A percentile compares a stretch with the other conserved stretches of the same genome.
Evolutionary conservation across 2,888 invertebrate species (phyloP).

Genomic region (Cetonia aurata): DNA sequence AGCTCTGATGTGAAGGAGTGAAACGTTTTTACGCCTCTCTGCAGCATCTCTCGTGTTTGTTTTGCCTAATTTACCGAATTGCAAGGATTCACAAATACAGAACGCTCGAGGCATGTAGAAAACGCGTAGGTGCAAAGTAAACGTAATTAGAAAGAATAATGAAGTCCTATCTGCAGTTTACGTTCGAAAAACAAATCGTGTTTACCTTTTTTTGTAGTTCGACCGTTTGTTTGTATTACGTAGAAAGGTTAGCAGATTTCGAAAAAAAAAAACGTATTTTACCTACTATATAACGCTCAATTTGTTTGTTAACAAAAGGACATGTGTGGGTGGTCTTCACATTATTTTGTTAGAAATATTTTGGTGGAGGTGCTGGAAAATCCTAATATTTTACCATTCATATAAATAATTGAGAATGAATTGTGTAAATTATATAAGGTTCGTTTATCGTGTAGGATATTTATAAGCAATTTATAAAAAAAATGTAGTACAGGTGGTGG

Average conservation of each 20-base stretch:
- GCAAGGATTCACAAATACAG: too few species aligned
- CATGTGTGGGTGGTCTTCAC: too few species aligned
- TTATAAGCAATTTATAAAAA: too few species aligned
- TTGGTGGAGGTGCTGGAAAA: constrained; percentile 8
- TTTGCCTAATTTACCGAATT: constrained; percentile 1
- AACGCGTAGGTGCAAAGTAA: not conserved
- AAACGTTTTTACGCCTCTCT: constrained; percentile 4
- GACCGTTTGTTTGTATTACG: too few species aligned
- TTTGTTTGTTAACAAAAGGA: too few species aligned
- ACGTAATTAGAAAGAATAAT: constrained; percentile 14
- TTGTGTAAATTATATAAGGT: too few species aligned
- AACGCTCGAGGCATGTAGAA: not conserved
- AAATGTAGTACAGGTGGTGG: too few species aligned
- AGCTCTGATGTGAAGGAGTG: not conserved
- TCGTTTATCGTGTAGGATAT: too few species aligned
- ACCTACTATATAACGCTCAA: too few species aligned
- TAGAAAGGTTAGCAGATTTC: too few species aligned
- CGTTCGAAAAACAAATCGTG: not conserved
- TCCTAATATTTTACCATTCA: not conserved
- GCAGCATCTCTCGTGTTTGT: not conserved
- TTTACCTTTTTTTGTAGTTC: not conserved
- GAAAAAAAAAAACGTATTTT: too few species aligned
- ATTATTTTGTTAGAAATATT: not conserved
- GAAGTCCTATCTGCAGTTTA: not conserved
- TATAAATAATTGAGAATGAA: not conserved